These are phyloP conservation scores for Platichthys flesus DNA, from an alignment of 2,113 vertebrate species.

Conservation along the genomic window DNA sequence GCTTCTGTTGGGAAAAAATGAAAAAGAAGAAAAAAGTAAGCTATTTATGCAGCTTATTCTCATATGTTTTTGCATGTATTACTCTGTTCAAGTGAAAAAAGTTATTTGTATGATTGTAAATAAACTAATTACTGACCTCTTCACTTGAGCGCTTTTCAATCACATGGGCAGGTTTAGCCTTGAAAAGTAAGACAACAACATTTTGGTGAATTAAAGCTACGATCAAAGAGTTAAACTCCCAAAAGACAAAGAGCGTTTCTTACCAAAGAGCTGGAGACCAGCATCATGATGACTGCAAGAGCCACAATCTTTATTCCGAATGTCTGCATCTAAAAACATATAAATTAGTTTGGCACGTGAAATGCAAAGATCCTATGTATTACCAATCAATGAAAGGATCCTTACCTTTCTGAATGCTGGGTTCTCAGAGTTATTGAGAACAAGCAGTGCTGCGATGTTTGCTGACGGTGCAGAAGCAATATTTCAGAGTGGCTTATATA, in stretches of 20 bases:
- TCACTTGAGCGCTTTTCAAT: conserved; percentile 17
- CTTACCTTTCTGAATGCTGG: neutral
- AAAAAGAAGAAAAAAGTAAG: neutral
- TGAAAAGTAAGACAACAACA: neutral
- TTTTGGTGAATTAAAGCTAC: neutral
- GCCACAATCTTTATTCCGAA: conserved; percentile 1
- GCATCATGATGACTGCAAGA: conserved; percentile 18
- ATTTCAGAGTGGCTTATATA: neutral
- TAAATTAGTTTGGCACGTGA: neutral
- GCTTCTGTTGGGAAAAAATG: neutral
- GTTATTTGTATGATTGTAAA: neutral
- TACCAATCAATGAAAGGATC: neutral
- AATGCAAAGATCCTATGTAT: neutral
- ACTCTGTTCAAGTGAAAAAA: too few species aligned
- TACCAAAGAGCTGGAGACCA: conserved; percentile 19
- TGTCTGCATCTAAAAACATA: conserved; percentile 9
- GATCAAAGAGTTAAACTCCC: neutral
- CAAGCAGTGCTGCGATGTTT: neutral
- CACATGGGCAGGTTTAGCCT: conserved; percentile 9
- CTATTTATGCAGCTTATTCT: neutral
- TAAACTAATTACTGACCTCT: conserved; percentile 5
- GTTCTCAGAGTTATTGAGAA: neutral
- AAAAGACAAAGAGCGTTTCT: neutral
- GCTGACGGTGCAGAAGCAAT: neutral
- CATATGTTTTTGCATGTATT: too few species aligned